A percentile compares a stretch with the other conserved stretches of the same genome.
These are phyloP conservation scores for Papilio gigon DNA, from an alignment of 2,888 invertebrate genomes.

Conservation along the genomic window DNA sequence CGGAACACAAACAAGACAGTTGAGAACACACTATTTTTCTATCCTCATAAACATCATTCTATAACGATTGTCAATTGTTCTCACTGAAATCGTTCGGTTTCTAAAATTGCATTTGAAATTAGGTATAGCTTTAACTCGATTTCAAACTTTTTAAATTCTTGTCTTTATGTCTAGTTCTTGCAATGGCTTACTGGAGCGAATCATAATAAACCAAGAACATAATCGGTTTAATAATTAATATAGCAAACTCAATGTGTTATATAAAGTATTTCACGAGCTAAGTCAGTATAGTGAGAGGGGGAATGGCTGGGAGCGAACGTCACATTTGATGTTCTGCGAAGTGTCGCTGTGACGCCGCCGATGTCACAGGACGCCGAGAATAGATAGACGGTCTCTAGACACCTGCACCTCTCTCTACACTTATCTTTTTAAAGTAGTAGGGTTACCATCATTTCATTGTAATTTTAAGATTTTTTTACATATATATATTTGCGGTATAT, in stretches of 20 bases:
- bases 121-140: no score
- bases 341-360: constrained; percentile 58
- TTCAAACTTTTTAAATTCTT: no score
- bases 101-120: background rate
- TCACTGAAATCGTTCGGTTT: background rate
- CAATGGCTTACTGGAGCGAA: no score
- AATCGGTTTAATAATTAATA: no score
- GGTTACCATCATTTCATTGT: constrained; percentile 26
- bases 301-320: constrained; percentile 1
- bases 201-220: no score
- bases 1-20: constrained; percentile 10
- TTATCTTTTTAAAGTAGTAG: constrained; percentile 22
- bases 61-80: background rate
- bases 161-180: no score
- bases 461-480: background rate
- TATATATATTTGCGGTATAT: background rate
- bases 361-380: constrained; percentile 57
- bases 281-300: background rate
- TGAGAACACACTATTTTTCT: background rate
- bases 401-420: constrained; percentile 57
- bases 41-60: background rate
- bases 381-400: constrained; percentile 72
- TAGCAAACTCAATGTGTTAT: no score
- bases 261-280: no score
- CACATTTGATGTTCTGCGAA: constrained; percentile 38